These are phyloP conservation scores for Stomatorhinus ivindoensis DNA, from an alignment of 2,113 vertebrate species.

Conservation along the genomic window DNA sequence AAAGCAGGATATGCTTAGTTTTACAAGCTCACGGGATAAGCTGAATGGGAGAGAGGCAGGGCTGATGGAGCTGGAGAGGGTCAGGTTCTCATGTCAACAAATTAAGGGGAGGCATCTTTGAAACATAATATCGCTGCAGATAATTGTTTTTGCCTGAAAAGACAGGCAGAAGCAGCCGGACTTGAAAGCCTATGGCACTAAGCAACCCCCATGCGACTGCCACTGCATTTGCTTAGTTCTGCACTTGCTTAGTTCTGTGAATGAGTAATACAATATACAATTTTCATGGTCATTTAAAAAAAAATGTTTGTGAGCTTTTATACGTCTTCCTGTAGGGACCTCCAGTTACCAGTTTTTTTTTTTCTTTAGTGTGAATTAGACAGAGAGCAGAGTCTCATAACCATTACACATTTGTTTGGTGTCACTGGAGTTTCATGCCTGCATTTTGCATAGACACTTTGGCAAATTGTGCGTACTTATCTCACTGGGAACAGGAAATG, in stretches of 20 bases:
- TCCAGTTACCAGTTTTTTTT: slow-evolving; percentile 3
- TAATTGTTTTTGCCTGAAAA: neutral
- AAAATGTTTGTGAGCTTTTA: neutral
- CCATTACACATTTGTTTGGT: slow-evolving; percentile 63
- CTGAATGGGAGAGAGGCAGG: neutral
- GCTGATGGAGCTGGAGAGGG: neutral
- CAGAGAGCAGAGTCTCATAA: slow-evolving; percentile 53
- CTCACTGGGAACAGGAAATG: slow-evolving; percentile 72
- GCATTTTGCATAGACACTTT: slow-evolving; percentile 66
- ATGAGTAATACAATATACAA: neutral
- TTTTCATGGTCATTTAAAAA: neutral
- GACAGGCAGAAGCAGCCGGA: neutral
- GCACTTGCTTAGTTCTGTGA: neutral
- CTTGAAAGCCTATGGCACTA: neutral
- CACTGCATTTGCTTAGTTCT: neutral
- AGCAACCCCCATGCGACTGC: neutral
- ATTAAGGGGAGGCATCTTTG: neutral
- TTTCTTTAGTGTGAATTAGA: slow-evolving; percentile 39
- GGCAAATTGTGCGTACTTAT: slow-evolving; percentile 59
- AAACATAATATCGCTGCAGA: neutral
- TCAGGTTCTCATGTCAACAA: neutral
- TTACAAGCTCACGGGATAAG: neutral
- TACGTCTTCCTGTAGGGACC: neutral
- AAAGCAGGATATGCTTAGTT: neutral
- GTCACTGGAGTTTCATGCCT: slow-evolving; percentile 59